A percentile compares a stretch with the other conserved stretches of the same genome.
Conservation (phyloP, 2,797 vertebrate genomes). For the Epinephelus awoara region DNA sequence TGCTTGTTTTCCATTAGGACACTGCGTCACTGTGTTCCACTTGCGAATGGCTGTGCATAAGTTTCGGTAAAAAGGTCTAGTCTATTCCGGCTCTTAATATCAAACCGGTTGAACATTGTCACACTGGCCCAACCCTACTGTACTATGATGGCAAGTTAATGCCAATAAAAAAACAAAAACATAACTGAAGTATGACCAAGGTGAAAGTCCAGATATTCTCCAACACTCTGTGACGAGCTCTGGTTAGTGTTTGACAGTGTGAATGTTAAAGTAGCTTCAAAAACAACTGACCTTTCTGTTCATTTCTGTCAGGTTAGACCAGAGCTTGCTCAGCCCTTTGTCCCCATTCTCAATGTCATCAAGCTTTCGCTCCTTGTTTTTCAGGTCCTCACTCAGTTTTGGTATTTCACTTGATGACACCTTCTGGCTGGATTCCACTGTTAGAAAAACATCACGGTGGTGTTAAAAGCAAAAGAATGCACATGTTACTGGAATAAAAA, state of each 20-base stretch:
- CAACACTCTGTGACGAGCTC: neutral
- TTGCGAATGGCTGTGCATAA: too few species aligned
- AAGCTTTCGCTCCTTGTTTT: conserved; percentile 89
- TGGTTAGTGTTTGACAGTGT: neutral
- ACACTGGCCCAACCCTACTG: too few species aligned
- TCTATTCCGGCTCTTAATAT: too few species aligned
- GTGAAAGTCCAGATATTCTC: neutral
- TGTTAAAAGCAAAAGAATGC: conserved; percentile 2
- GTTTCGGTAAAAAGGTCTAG: too few species aligned
- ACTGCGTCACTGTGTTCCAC: too few species aligned
- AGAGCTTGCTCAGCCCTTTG: conserved; percentile 91
- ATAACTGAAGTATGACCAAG: neutral
- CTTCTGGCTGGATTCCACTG: conserved; percentile 97
- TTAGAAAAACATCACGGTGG: conserved; percentile 44
- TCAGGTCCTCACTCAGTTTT: conserved; percentile 94
- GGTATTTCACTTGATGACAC: conserved; percentile 93
- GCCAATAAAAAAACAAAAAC: neutral
- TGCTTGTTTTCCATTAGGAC: too few species aligned
- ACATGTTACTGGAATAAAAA: neutral
- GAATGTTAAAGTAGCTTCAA: neutral
- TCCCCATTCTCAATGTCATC: conserved; percentile 93
- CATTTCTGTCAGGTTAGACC: conserved; percentile 96
- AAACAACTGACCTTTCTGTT: conserved; percentile 90
- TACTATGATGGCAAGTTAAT: neutral
- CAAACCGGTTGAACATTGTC: too few species aligned